phyloP scores from a whole-genome alignment of 2,888 invertebrate genomes.

The Autographa pulchrina region DNA sequence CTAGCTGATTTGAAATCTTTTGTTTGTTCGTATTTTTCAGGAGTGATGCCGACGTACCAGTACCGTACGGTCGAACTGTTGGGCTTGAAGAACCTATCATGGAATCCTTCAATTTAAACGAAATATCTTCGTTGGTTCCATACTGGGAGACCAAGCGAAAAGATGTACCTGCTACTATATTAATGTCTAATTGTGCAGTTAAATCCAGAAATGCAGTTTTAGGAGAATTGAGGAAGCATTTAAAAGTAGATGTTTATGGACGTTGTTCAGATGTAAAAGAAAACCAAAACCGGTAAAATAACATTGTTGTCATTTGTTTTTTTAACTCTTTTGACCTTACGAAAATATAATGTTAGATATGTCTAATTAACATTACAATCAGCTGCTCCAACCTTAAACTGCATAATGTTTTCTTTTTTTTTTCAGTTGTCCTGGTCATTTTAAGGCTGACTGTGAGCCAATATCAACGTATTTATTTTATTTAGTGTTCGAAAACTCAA shows the following conservation, averaged over 20 bases:
- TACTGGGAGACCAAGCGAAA: conserved; percentile 81
- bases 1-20: too few relatives aligned
- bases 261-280: conserved; percentile 80
- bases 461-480: conserved; percentile 91
- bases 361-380: not conserved
- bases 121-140: conserved; percentile 69
- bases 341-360: too few relatives aligned
- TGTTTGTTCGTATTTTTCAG: conserved; percentile 87
- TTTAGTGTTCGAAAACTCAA: conserved; percentile 92
- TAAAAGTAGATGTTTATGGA: conserved; percentile 90
- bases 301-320: not conserved
- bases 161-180: conserved; percentile 85
- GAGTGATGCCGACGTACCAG: conserved; percentile 91
- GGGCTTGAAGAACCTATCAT: conserved; percentile 59
- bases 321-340: too few relatives aligned
- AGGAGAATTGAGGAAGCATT: conserved; percentile 87
- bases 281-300: conserved; percentile 49
- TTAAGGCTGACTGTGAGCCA: conserved; percentile 88
- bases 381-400: too few relatives aligned
- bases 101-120: conserved; percentile 15
- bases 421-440: conserved; percentile 91
- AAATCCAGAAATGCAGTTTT: conserved; percentile 87
- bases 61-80: conserved; percentile 91
- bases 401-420: conserved; percentile 21
- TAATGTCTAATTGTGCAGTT: conserved; percentile 90